phyloP scores from a whole-genome alignment of 2,888 invertebrate genomes.

The Cryptophagus acutangulus region DNA sequence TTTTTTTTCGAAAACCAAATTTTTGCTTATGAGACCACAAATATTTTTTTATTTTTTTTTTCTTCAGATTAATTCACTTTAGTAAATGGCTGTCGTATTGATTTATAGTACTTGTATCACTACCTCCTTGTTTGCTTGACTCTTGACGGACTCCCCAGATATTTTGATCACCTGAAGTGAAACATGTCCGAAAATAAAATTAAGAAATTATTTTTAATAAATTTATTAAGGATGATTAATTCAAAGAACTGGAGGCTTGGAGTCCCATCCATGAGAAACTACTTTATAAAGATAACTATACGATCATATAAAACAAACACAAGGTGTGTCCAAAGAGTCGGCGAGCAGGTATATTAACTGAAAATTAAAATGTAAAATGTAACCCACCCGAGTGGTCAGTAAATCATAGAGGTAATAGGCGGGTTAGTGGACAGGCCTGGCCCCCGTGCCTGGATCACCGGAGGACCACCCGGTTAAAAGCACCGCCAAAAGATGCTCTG shows the following conservation, averaged over 20 bases:
- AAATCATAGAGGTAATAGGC: constrained; percentile 40
- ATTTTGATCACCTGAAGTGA: too few relatives aligned
- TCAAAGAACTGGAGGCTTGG: constrained; percentile 10
- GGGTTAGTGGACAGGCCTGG: constrained; percentile 30
- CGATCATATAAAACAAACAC: constrained; percentile 38
- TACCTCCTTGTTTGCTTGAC: too few relatives aligned
- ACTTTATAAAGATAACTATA: constrained; percentile 25
- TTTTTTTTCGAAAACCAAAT: too few relatives aligned
- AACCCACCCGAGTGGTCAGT: constrained; percentile 38
- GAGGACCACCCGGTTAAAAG: constrained; percentile 35
- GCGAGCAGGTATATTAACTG: constrained; percentile 38
- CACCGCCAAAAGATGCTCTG: constrained; percentile 31
- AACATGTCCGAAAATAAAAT: too few relatives aligned
- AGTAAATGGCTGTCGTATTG: too few relatives aligned
- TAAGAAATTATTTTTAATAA: too few relatives aligned
- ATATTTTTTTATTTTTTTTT: too few relatives aligned
- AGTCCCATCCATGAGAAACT: constrained; percentile 11
- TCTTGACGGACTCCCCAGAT: too few relatives aligned
- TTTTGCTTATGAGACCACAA: too few relatives aligned
- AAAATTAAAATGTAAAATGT: constrained; percentile 42
- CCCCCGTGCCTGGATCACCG: constrained; percentile 22
- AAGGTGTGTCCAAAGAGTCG: constrained; percentile 31
- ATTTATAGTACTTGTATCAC: too few relatives aligned
- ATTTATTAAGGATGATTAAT: not conserved
- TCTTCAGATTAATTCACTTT: too few relatives aligned